These are phyloP conservation scores for Marmota monax DNA, from an alignment of 2,113 vertebrate genomes.

Conservation along the genomic window DNA sequence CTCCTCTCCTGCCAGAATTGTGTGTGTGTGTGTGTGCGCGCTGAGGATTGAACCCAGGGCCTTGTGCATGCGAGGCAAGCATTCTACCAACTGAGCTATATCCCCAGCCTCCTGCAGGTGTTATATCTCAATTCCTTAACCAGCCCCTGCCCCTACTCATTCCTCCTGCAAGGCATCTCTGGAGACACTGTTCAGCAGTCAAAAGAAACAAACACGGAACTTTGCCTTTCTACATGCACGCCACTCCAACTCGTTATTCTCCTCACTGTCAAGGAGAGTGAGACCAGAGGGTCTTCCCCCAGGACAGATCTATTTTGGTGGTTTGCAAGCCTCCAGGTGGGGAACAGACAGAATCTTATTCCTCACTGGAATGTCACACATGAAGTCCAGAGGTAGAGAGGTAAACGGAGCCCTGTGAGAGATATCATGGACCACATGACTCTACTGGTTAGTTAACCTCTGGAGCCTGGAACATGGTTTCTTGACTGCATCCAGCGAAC, in stretches of 20 bases:
- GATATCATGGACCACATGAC: no score
- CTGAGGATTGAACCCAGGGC: no score
- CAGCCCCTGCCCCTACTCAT: no score
- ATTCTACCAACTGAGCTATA: no score
- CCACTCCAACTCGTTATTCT: neutral
- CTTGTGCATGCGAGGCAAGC: no score
- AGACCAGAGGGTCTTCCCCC: neutral
- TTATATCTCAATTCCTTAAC: neutral
- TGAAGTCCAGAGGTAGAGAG: neutral
- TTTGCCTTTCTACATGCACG: neutral
- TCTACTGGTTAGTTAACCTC: neutral
- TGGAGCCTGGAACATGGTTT: neutral
- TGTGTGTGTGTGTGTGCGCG: no score
- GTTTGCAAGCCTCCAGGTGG: neutral
- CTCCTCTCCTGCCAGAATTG: neutral
- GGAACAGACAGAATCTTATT: neutral
- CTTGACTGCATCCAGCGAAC: neutral
- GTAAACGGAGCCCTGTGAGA: neutral
- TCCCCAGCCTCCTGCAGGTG: neutral
- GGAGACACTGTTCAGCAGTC: neutral
- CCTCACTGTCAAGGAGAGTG: neutral
- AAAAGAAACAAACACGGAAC: neutral
- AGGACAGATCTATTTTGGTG: no score
- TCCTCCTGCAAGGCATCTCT: neutral
- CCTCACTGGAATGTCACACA: neutral